Percentiles rank a stretch among this genome's conserved stretches.
Evolutionary conservation across 2,888 invertebrate genomes (phyloP).

Genomic region (Resseliella maxima): DNA sequence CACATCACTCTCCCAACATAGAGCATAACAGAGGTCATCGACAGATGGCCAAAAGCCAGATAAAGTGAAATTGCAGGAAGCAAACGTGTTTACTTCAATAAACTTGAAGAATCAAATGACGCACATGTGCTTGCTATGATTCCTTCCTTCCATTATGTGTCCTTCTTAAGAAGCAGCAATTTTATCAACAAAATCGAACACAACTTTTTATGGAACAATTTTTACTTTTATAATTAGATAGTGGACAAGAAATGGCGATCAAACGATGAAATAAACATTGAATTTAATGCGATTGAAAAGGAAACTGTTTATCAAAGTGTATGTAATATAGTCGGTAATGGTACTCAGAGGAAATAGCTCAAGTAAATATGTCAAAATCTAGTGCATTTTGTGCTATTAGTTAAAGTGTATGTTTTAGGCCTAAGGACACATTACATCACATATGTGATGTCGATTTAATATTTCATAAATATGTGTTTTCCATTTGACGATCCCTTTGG

Average conservation of each 20-base stretch:
- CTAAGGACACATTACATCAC: constrained; percentile 23
- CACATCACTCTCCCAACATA: constrained; percentile 37
- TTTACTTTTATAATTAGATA: constrained; percentile 22
- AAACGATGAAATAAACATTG: constrained; percentile 25
- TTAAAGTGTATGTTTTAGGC: background rate
- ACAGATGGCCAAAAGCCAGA: constrained; percentile 44
- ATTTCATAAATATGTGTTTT: constrained; percentile 50
- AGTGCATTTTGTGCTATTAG: background rate
- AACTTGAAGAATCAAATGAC: constrained; percentile 4
- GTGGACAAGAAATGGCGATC: background rate
- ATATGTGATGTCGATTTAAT: constrained; percentile 51
- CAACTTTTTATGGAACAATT: background rate
- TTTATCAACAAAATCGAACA: background rate
- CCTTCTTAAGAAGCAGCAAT: background rate
- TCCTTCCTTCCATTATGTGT: no score
- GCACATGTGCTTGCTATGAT: background rate
- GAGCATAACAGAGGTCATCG: constrained; percentile 40
- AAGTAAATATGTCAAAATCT: background rate
- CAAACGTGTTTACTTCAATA: constrained; percentile 28
- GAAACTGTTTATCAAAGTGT: constrained; percentile 5
- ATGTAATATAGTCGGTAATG: background rate
- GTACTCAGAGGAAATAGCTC: constrained; percentile 30
- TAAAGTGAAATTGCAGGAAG: constrained; percentile 38
- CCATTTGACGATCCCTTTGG: constrained; percentile 41
- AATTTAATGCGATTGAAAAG: constrained; percentile 35